A percentile compares a stretch with the other conserved stretches of the same genome.
Conservation (phyloP, 2,113 vertebrate genomes). For the Cygnus buccinator region DNA sequence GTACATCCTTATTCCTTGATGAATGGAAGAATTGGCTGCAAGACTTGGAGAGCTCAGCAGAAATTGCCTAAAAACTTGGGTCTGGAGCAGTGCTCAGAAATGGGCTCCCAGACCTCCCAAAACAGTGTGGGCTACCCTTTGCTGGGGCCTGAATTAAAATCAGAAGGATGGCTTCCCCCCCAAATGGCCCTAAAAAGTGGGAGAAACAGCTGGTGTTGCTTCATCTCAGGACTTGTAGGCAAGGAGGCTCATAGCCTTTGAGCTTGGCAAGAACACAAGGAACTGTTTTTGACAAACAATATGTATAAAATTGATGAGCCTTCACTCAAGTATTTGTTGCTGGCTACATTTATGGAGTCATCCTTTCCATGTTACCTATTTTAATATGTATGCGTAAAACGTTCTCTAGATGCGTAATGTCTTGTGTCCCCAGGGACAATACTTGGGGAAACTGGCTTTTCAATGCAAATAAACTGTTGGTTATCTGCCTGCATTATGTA, state of each 20-base stretch:
- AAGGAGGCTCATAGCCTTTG: background rate
- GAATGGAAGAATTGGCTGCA: background rate
- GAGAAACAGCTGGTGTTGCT: background rate
- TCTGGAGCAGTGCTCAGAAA: background rate
- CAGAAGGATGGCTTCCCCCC: background rate
- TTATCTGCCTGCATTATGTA: background rate
- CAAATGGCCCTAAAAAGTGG: background rate
- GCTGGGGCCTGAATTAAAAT: background rate
- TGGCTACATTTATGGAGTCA: background rate
- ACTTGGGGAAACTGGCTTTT: background rate
- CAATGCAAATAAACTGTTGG: background rate
- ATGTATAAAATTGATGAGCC: background rate
- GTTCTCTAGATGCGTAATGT: background rate
- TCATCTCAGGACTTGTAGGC: background rate
- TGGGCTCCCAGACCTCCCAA: background rate
- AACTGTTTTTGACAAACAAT: background rate
- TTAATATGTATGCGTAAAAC: background rate
- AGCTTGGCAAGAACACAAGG: background rate
- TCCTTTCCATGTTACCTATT: background rate
- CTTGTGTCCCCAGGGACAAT: background rate
- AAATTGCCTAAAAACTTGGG: background rate
- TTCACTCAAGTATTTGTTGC: slow-evolving; percentile 1
- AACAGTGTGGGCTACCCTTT: background rate
- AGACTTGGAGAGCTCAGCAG: background rate
- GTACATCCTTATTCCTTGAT: accelerated